Evolutionary conservation across 1,140 invertebrate species (phyloP), one percentile per base, ranked within the genome.

Genomic region (Caenorhabditis inopinata): DNA sequence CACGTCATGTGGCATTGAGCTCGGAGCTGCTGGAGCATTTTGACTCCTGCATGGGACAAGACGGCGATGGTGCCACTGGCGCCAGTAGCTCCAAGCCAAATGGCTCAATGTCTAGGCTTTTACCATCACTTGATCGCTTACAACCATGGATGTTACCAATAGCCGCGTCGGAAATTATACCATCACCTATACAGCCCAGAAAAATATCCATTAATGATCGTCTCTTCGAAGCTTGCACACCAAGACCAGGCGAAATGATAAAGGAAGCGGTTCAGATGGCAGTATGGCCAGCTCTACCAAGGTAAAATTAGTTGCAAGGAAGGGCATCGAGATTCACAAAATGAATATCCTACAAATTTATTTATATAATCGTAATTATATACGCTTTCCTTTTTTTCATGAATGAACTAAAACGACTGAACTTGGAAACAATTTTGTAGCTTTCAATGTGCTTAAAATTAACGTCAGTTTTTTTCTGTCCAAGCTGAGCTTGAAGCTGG

Each of bases 151-250:
- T 85, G 82, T 48, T 85, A 45, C 84, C 84, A 5, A 81, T 84
- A 32, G 84, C 75, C 18, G 76, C 73, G 4, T 48, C 45, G 9
- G 51, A 83, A 68, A 62, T 85, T 21, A 74, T 85, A 14, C 84
- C 85, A 58, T 85, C 85, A 23, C 85, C 85, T 25, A 85, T 85
- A 49, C 81, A 85, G 29, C 85, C 85, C 47, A 47, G 83, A 42
- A 85, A 86, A 79, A 75, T 85, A 1, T 85, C 85, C n/a, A 80
- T 47, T 21, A 42, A 46, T 38, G 79, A 77, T 46, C 81, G 49
- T 23, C 68, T 74, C 27, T 78, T 78, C 53, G 80, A 77, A 79
- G 48, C 62, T 32, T 35, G 38, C 18, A 78, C 80, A 6, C 80
- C 80, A 16, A 14, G 80, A 48, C 74, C 80, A 16, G 74, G 49